phyloP scores from a whole-genome alignment of 2,113 vertebrate species.

The Epinephelus lanceolatus region DNA sequence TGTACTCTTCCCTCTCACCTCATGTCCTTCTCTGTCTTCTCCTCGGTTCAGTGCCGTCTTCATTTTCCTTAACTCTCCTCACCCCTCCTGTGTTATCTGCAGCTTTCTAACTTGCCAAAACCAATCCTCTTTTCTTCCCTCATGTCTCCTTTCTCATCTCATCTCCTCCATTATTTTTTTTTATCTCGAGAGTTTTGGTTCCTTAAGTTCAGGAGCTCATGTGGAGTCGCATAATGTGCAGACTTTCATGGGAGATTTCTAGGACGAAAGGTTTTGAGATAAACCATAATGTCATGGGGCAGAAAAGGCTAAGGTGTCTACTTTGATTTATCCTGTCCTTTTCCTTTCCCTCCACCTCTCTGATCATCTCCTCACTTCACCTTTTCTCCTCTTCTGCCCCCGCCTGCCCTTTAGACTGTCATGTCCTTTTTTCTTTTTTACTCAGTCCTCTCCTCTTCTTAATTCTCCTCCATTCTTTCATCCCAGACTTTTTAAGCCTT shows the following conservation, averaged over 20 bases:
- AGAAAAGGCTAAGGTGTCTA: neutral
- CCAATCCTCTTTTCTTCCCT: slow-evolving; percentile 11
- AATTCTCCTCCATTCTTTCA: neutral
- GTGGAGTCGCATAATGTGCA: neutral
- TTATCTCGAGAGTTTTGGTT: neutral
- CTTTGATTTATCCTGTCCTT: neutral
- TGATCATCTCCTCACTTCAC: neutral
- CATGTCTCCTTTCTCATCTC: neutral
- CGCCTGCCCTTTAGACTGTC: too few species aligned
- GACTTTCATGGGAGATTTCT: too few species aligned
- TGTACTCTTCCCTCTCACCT: slow-evolving; percentile 12
- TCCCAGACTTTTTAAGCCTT: neutral
- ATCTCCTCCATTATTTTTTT: neutral
- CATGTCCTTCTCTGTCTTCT: neutral
- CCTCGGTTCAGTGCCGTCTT: neutral
- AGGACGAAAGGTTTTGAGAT: too few species aligned
- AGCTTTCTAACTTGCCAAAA: slow-evolving; percentile 9
- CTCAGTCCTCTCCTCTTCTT: neutral
- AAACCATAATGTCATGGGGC: neutral
- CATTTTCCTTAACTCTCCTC: slow-evolving; percentile 8
- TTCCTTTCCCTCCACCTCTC: neutral
- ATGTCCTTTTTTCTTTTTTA: too few species aligned
- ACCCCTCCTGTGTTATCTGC: neutral
- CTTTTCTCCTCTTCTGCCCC: too few species aligned
- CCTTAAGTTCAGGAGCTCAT: neutral